Evolutionary conservation across 1,140 invertebrate genomes (phyloP).

Genomic region (Neomicropteryx cornuta): DNA sequence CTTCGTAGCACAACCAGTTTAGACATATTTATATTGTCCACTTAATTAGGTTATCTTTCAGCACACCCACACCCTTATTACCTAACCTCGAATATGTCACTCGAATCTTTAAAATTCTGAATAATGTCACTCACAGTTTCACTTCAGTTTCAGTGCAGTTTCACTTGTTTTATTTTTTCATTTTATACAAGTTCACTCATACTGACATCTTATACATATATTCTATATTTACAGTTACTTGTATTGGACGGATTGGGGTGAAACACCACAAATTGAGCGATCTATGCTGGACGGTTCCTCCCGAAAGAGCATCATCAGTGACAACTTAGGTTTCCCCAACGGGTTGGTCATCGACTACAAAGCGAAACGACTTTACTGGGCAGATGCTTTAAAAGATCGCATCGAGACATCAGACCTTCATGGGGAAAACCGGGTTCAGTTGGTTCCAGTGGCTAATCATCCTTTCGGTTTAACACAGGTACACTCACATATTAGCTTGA

Average conservation of each 20-base stretch:
- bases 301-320: constrained; percentile 60
- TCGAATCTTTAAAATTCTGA: no score
- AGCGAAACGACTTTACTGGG: constrained; percentile 73
- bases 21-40: no score
- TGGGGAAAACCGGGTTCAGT: constrained; percentile 63
- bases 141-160: no score
- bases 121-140: no score
- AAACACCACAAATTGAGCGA: constrained; percentile 71
- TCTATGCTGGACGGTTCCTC: constrained; percentile 73
- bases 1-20: no score
- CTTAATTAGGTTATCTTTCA: no score
- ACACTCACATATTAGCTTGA: constrained; percentile 15
- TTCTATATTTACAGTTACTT: constrained; percentile 46
- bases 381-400: constrained; percentile 78
- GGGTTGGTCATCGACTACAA: constrained; percentile 81
- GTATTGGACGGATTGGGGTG: constrained; percentile 90
- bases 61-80: no score
- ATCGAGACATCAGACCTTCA: constrained; percentile 83
- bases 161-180: no score
- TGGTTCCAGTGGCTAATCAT: constrained; percentile 57
- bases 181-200: no score
- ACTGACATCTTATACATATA: no score
- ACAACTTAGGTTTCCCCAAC: constrained; percentile 80
- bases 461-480: constrained; percentile 68
- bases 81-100: no score